Base-by-base conservation (phyloP, 2,797 vertebrate species). In the Nannoperca obscura region DNA sequence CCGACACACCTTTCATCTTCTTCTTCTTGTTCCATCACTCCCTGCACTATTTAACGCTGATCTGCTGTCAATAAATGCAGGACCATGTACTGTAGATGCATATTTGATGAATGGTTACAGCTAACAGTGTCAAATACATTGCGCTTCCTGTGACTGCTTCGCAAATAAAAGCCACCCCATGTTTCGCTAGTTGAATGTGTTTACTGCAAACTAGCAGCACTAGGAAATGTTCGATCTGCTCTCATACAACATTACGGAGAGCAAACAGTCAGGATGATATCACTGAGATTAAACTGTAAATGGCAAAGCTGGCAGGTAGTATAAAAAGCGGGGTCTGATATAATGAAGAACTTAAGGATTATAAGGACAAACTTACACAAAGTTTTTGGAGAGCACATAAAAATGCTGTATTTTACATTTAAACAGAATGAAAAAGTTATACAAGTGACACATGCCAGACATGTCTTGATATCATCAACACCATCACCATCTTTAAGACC, bases 381-480 rank as follows among this genome's bases (percentile, higher is more conserved):
- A 54, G 1, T 5, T 49, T 46, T 44, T 30, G 49, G 27, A 58
- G 24, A 34, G 17, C 20, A 44, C 8, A n/a, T 10, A 57, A 60
- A 73, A 50, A 32, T 24, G 15, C 1, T 40, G 0, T 7, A 54
- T 44, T 46, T 53, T 8, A n/a, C 24, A 54, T 55, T 50, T 11
- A 42, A 74, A 63, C 0, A 19, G 9, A 58, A 38, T 6, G 3
- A 73, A 44, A 50, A 52, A 42, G 47, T 65, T 65, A 44, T 13
- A 50, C 30, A 19, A 46, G 30, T 71, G 58, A 24, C 2, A 74
- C 17, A 73, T 57, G 17, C 22, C 47, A 68, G 11, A 40, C 11
- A 62, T 50, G 19, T 20, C 14, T 32, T 49, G 2, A 22, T 67
- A 55, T 66, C 12, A 53, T 24, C 47, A 44, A 32, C 52, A 49